These are phyloP conservation scores for Xestobium rufovillosum DNA, from an alignment of 2,888 invertebrate genomes.

Conservation along the genomic window DNA sequence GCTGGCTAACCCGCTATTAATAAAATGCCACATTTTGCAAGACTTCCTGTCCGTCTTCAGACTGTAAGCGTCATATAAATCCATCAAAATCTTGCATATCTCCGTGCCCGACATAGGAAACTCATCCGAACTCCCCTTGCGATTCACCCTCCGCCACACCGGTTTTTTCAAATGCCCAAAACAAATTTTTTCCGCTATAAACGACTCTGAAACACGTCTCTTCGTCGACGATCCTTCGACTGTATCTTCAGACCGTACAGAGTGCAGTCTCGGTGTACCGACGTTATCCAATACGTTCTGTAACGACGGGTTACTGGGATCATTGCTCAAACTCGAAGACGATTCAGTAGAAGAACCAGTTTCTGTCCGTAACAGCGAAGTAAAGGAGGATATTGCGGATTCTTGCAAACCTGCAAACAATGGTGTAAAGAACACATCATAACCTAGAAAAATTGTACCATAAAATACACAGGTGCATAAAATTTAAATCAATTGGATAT, in stretches of 20 bases:
- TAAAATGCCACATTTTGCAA: conserved; percentile 31
- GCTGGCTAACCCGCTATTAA: conserved; percentile 39
- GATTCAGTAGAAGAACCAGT: conserved; percentile 5
- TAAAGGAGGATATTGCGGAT: conserved; percentile 29
- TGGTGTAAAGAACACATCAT: no score
- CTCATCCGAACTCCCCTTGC: no score
- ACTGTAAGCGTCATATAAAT: conserved; percentile 42
- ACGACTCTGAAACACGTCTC: no score
- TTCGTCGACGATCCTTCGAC: no score
- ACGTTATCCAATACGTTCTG: conserved; percentile 33
- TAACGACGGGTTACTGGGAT: conserved; percentile 20
- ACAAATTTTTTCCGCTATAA: conserved; percentile 31
- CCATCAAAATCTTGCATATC: conserved; percentile 43
- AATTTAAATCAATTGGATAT: no score
- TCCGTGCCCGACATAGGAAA: conserved; percentile 43
- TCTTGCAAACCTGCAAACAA: conserved; percentile 31
- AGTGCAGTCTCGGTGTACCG: conserved; percentile 29
- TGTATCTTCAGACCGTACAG: no score
- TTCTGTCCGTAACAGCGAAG: conserved; percentile 25
- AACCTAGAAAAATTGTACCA: no score
- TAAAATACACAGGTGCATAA: no score
- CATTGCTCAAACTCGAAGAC: conserved; percentile 6
- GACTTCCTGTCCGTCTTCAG: conserved; percentile 39
- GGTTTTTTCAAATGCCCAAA: conserved; percentile 25
- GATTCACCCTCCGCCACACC: no score